These are phyloP conservation scores for Parochlus steinenii DNA, from an alignment of 2,888 invertebrate species.

Conservation along the genomic window DNA sequence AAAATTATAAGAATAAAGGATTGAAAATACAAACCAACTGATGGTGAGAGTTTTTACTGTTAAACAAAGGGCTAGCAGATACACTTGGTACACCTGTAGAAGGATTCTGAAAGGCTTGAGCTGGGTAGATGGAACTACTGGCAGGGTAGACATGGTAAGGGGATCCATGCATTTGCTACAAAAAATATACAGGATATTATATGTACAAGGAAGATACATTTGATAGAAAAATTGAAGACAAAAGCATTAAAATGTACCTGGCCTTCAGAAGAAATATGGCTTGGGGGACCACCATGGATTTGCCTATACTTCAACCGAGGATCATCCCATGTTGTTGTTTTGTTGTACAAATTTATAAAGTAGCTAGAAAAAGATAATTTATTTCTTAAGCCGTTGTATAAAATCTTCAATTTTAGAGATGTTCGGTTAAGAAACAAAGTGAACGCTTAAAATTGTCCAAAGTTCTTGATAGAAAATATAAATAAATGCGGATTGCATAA, in stretches of 20 bases:
- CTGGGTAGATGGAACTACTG: conserved; percentile 29
- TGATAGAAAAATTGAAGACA: neutral
- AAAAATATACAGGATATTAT: conserved; percentile 8
- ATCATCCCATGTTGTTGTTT: conserved; percentile 63
- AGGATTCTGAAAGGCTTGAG: conserved; percentile 36
- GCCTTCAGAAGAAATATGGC: conserved; percentile 42
- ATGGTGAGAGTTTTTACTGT: too few relatives aligned
- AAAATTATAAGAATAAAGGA: neutral
- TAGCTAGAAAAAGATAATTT: conserved; percentile 36
- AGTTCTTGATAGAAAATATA: too few relatives aligned
- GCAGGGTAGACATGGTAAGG: conserved; percentile 59
- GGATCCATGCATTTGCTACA: conserved; percentile 43
- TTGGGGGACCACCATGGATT: conserved; percentile 34
- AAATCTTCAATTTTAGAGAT: neutral
- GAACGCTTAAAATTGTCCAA: too few relatives aligned
- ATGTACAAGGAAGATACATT: conserved; percentile 4
- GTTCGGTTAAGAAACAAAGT: too few relatives aligned
- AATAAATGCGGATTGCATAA: too few relatives aligned
- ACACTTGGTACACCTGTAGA: conserved; percentile 24
- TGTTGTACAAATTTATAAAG: conserved; percentile 55
- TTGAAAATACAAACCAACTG: conserved; percentile 16
- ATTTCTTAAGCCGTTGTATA: too few relatives aligned
- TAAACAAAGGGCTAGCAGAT: conserved; percentile 29
- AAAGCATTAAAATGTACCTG: neutral
- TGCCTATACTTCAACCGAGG: conserved; percentile 42